Percentiles rank a stretch among this genome's conserved stretches.
Evolutionary conservation across 2,888 invertebrate genomes (phyloP).

Genomic region (Rhyacophila evoluta): DNA sequence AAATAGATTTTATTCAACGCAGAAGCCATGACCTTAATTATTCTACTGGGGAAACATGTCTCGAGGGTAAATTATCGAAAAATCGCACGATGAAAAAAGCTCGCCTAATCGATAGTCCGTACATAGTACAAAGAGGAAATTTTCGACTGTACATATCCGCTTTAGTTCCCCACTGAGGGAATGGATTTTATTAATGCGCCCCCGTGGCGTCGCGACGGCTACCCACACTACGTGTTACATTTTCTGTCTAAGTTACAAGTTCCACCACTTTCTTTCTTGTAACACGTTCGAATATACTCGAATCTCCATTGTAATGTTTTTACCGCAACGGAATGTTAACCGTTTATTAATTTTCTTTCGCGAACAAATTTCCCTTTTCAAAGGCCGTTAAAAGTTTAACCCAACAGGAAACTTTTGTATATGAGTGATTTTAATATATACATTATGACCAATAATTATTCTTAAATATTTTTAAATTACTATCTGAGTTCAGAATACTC

Average conservation of each 20-base stretch:
- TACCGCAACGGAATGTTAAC: neutral
- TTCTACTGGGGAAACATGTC: neutral
- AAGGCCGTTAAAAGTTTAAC: no score
- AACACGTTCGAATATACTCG: neutral
- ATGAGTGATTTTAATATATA: no score
- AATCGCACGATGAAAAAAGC: neutral
- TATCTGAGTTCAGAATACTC: no score
- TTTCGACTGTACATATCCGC: neutral
- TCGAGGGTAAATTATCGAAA: conserved; percentile 18
- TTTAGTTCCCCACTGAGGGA: neutral
- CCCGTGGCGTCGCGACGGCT: neutral
- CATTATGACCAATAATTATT: no score
- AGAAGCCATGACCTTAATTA: conserved; percentile 6
- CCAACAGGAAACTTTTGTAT: no score
- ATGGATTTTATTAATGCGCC: conserved; percentile 2
- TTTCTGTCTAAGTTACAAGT: neutral
- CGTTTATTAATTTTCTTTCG: conserved; percentile 16
- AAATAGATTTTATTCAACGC: neutral
- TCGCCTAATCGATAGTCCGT: neutral
- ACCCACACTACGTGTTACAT: neutral
- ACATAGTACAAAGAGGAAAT: neutral
- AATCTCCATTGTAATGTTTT: neutral
- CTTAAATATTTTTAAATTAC: no score
- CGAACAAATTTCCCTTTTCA: no score
- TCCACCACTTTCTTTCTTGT: neutral